phyloP scores from a whole-genome alignment of 2,797 vertebrate species.

The Enteromius paludinosus region DNA sequence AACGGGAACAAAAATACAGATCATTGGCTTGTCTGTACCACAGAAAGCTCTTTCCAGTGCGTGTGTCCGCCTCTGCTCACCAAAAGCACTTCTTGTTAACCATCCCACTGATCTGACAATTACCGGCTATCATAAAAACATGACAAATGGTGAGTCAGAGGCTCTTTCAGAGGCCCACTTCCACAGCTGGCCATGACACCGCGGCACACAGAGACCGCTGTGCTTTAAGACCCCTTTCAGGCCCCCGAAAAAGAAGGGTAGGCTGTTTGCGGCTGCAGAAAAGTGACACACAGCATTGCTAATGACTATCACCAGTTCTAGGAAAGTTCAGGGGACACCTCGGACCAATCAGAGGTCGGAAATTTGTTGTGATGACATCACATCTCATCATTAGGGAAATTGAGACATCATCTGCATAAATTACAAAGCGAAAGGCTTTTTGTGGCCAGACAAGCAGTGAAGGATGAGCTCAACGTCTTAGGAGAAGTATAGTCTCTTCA shows the following conservation, averaged over 20 bases:
- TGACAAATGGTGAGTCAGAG: slow-evolving; percentile 75
- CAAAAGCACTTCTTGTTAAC: slow-evolving; percentile 75
- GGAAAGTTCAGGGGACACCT: slow-evolving; percentile 63
- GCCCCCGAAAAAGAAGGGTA: slow-evolving; percentile 55
- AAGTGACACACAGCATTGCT: slow-evolving; percentile 63
- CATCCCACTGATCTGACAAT: slow-evolving; percentile 75
- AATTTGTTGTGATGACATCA: slow-evolving; percentile 44
- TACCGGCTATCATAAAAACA: slow-evolving; percentile 74
- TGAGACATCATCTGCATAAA: slow-evolving; percentile 54
- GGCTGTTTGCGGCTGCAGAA: slow-evolving; percentile 54
- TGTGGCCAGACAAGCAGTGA: slow-evolving; percentile 44
- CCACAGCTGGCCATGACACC: slow-evolving; percentile 50
- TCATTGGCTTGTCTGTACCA: slow-evolving; percentile 49
- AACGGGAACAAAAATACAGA: slow-evolving; percentile 55
- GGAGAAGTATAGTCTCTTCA: neutral
- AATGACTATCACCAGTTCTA: slow-evolving; percentile 51
- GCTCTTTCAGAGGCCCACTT: slow-evolving; percentile 63
- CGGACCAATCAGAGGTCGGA: slow-evolving; percentile 45
- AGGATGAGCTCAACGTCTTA: slow-evolving; percentile 36
- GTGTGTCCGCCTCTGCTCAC: slow-evolving; percentile 67
- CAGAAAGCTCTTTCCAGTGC: slow-evolving; percentile 58
- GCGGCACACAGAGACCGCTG: slow-evolving; percentile 9
- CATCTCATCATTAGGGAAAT: slow-evolving; percentile 54
- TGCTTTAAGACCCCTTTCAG: slow-evolving; percentile 52
- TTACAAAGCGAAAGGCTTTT: slow-evolving; percentile 47